A percentile compares a stretch with the other conserved stretches of the same genome.
These are phyloP conservation scores for Dromas ardeola DNA, from an alignment of 2,113 vertebrate species.

Conservation along the genomic window DNA sequence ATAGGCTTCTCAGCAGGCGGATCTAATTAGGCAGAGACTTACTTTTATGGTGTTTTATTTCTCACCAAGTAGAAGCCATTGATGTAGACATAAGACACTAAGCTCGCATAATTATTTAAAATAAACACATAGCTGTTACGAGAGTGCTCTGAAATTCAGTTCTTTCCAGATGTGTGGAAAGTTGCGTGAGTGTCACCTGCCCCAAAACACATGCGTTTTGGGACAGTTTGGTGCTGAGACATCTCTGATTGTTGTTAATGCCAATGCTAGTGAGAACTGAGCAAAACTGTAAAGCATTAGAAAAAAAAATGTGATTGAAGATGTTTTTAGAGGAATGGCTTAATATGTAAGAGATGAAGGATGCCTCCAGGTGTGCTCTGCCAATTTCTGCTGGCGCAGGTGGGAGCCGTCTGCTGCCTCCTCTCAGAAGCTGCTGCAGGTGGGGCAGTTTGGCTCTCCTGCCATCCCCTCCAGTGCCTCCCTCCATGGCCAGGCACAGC, in stretches of 20 bases:
- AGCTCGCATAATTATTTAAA: background rate
- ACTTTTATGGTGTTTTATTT: conserved; percentile 70
- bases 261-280: background rate
- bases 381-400: background rate
- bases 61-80: conserved; percentile 67
- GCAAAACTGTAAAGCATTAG: background rate
- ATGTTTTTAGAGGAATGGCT: background rate
- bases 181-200: background rate
- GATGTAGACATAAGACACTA: conserved; percentile 64
- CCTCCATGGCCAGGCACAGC: background rate
- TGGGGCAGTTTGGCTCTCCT: background rate
- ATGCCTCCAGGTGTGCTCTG: background rate
- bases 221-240: background rate
- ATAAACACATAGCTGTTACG: background rate
- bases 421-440: conserved; percentile 17
- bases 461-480: background rate
- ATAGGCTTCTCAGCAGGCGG: conserved; percentile 58
- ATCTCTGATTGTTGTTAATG: background rate
- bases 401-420: background rate
- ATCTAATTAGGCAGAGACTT: conserved; percentile 76
- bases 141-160: background rate
- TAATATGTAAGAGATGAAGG: background rate
- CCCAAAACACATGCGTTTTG: accelerated
- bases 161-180: background rate
- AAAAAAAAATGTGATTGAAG: background rate